A percentile compares a stretch with the other conserved stretches of the same genome.
phyloP scores from a whole-genome alignment of 2,888 invertebrate genomes.

The Amphipoea oculea region DNA sequence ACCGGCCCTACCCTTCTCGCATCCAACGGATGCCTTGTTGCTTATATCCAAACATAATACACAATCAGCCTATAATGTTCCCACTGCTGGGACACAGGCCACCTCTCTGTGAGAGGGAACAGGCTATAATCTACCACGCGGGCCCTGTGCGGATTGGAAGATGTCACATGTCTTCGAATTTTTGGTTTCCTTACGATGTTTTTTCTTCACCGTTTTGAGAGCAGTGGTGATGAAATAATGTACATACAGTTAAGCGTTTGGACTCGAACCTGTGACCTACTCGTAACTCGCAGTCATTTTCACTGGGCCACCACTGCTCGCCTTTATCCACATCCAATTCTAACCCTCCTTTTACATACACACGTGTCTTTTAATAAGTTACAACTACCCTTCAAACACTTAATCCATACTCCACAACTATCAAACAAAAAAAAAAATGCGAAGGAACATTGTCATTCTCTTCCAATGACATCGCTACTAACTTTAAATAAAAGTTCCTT shows the following conservation, averaged over 20 bases:
- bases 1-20: background rate
- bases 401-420: background rate
- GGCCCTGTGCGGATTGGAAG: too few relatives aligned
- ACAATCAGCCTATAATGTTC: too few relatives aligned
- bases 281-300: too few relatives aligned
- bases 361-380: conserved; percentile 1
- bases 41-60: background rate
- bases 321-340: background rate
- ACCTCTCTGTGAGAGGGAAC: too few relatives aligned
- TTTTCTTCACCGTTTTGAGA: background rate
- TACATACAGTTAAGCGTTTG: too few relatives aligned
- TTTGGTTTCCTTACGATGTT: background rate
- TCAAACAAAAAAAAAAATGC: background rate
- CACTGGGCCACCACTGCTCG: too few relatives aligned
- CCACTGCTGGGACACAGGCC: background rate
- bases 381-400: background rate
- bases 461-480: conserved; percentile 39
- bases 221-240: background rate
- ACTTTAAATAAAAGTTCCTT: conserved; percentile 43
- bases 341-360: background rate
- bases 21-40: background rate
- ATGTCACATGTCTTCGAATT: too few relatives aligned
- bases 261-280: too few relatives aligned
- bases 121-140: too few relatives aligned
- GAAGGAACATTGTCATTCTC: conserved; percentile 18